Evolutionary conservation across 2,797 vertebrate genomes (phyloP).

Genomic region (Merluccius polli): DNA sequence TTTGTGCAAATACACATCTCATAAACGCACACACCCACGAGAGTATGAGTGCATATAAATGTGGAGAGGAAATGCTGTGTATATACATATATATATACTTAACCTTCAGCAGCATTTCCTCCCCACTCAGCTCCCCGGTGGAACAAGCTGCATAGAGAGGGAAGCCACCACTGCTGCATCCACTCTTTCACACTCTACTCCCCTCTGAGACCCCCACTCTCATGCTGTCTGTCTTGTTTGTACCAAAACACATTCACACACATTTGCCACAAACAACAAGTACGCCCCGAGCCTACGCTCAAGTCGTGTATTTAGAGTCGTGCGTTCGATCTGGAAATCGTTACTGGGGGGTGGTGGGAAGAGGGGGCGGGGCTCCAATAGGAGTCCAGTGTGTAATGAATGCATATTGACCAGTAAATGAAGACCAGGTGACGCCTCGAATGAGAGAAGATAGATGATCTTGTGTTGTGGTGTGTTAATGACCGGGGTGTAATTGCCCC

Average conservation of each 20-base stretch:
- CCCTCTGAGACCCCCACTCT: not conserved
- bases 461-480: conserved; percentile 82
- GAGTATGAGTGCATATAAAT: not conserved
- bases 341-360: conserved; percentile 20
- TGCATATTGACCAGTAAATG: conserved; percentile 82
- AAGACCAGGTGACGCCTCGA: conserved; percentile 83
- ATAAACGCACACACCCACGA: not conserved
- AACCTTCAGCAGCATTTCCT: conserved; percentile 79
- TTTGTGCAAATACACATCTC: too few relatives aligned
- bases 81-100: conserved; percentile 44
- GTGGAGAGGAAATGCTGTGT: conserved; percentile 3
- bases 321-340: not conserved
- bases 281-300: too few relatives aligned
- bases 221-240: not conserved
- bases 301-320: too few relatives aligned
- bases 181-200: too few relatives aligned
- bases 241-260: too few relatives aligned
- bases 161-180: not conserved
- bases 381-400: conserved; percentile 73
- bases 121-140: conserved; percentile 35
- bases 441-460: conserved; percentile 81
- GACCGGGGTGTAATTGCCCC: conserved; percentile 81
- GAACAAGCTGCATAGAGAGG: conserved; percentile 10
- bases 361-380: conserved; percentile 59
- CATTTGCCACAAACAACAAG: too few relatives aligned